Base-by-base conservation (phyloP, 2,888 invertebrate species). In the Leptarthrus brevirostris region DNA sequence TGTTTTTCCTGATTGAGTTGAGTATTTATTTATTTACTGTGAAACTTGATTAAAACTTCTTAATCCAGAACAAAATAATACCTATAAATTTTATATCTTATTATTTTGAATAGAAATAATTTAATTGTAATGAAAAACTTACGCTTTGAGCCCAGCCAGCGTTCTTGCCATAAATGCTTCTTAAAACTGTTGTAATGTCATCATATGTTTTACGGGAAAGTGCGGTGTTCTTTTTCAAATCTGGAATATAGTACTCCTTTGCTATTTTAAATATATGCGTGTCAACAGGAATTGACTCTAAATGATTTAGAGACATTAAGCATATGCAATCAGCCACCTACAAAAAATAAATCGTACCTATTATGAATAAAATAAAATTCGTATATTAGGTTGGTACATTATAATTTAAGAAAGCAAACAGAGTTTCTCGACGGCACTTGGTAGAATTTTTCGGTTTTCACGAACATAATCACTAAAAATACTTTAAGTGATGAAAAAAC, bases 101-200 rank as follows among this genome's bases (percentile, higher is more conserved):
- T n/a, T n/a, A n/a, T n/a, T n/a, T n/a, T n/a, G n/a, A n/a, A n/a
- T n/a, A n/a, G 34, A 61, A 22, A 44, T 26, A 73, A 72, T 30
- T 30, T 6, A 6, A 6, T 30, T 30, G 4, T 30, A 53, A 30
- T 34, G 20, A 47, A 83, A 3, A 2, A 26, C 90, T 89, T 86
- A 97, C 94, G 64, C 96, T 92, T 83, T 97, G 97, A 10, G 97
- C 95, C 97, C 97, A 97, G 10, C 97, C 97, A 14, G 97, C 96
- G 82, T 92, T 88, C 34, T 91, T 89, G 2, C 97, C 97, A 87
- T 94, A 97, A 3, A 95, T 82, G 58, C 86, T 82, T 78, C 95
- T 87, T 81, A 97, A 95, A 83, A 91, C 88, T 76, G 91, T 89
- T 1, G 93, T 93, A 76, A 98, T 94, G 86, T 96, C 93, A n/a